Base-by-base conservation (phyloP, 2,888 invertebrate species). In the Tryphoninae sp. region DNA sequence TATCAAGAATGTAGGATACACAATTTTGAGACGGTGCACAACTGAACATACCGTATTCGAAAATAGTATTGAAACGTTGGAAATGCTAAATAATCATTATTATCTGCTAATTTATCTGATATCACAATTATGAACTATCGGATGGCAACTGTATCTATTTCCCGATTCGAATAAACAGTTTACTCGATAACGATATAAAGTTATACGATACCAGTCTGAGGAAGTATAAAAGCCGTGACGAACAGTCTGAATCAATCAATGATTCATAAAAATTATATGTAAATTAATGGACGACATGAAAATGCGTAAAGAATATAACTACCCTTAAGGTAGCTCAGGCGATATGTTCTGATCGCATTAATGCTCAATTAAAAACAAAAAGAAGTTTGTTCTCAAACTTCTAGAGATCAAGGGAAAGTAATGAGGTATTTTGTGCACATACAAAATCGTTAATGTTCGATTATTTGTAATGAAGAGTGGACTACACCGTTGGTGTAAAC, bases 161-260 rank as follows among this genome's bases (percentile, higher is more conserved):
- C 9, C 2, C 6, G n/a, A 13, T 51, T n/a, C 51, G n/a, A 51
- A 51, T 7, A 16, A 51, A 51, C 4, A n/a, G 13, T 19, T 19
- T 19, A 7, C 55, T 2, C 7, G 9, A 19, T 55, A 8, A 19
- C 8, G 55, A n/a, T 55, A 16, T 19, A 55, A 8, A 19, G 16
- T 55, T n/a, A 7, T 0, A 19, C 16, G n/a, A 16, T 19, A 19
- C 7, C 19, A 55, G 16, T 55, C 19, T 8, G n/a, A 2, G 19
- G 9, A 19, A n/a, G 22, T 61, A n/a, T 61, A 61, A 61, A 33
- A 19, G 4, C 11, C 19, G 40, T 42, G 9, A 2, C n/a, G 62
- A n/a, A 49, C 62, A 78, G 49, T 65, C 64, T 72, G 64, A 55
- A 65, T 59, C n/a, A 8, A 65, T 65, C 49, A 45, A 23, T 49